A percentile compares a stretch with the other conserved stretches of the same genome.
Evolutionary conservation across 2,888 invertebrate genomes (phyloP).

Genomic region (Xylota sylvarum): DNA sequence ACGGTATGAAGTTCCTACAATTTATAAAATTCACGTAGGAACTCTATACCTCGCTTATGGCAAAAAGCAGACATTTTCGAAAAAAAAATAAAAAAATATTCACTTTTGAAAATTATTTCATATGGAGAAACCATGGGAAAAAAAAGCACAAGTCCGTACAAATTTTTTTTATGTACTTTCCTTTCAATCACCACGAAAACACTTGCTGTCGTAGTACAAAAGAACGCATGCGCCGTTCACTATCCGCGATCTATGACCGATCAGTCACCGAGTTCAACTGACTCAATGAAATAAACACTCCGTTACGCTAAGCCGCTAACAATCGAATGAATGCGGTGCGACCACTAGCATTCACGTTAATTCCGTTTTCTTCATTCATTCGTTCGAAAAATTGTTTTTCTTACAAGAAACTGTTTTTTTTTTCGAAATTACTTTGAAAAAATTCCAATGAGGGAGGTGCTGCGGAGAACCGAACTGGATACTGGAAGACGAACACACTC

Average conservation of each 20-base stretch:
- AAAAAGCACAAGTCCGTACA: neutral
- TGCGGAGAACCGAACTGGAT: constrained; percentile 46
- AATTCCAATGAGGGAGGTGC: constrained; percentile 67
- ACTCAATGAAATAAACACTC: constrained; percentile 71
- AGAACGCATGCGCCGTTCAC: constrained; percentile 69
- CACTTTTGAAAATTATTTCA: neutral
- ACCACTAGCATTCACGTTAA: constrained; percentile 57
- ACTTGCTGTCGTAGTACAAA: constrained; percentile 57
- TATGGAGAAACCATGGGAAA: neutral
- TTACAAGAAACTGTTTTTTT: constrained; percentile 31
- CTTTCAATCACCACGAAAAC: constrained; percentile 47
- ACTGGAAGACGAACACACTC: constrained; percentile 34
- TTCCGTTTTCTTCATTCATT: constrained; percentile 55
- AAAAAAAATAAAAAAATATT: constrained; percentile 25
- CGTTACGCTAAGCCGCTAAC: constrained; percentile 74
- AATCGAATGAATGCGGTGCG: constrained; percentile 63
- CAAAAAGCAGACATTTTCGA: constrained; percentile 84
- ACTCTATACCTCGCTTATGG: constrained; percentile 99
- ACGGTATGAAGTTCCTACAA: constrained; percentile 99
- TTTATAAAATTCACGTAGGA: constrained; percentile 92
- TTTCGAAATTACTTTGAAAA: constrained; percentile 38
- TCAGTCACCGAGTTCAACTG: constrained; percentile 73
- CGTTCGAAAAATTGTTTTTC: constrained; percentile 62
- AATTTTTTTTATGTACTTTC: constrained; percentile 17
- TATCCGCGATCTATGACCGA: constrained; percentile 74